A percentile compares a stretch with the other conserved stretches of the same genome.
Conservation (phyloP, 2,888 invertebrate species). For the Lasioglossum calceatum region DNA sequence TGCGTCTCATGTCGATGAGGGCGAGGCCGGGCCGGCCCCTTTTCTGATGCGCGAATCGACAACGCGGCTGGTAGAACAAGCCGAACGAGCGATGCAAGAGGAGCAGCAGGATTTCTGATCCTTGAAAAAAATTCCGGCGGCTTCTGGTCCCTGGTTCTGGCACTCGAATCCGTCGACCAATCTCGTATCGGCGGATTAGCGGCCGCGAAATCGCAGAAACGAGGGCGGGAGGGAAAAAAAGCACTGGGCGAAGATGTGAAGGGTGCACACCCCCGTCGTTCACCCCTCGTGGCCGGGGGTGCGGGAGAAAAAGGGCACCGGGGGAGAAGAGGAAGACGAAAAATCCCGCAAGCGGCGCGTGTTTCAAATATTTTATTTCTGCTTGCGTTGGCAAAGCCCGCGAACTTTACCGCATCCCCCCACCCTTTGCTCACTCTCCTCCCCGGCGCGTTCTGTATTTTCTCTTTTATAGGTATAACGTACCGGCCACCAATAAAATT, state of each 20-base stretch:
- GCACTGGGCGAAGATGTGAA: slow-evolving; percentile 28
- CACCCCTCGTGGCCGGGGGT: slow-evolving; percentile 21
- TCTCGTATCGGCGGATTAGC: slow-evolving; percentile 78
- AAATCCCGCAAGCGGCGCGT: slow-evolving; percentile 58
- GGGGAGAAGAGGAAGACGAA: slow-evolving; percentile 6
- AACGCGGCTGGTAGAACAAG: slow-evolving; percentile 35
- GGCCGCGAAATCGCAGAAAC: slow-evolving; percentile 52
- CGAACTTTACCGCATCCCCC: slow-evolving; percentile 54
- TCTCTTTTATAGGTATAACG: slow-evolving; percentile 51
- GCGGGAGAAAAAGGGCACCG: slow-evolving; percentile 17
- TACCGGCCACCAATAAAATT: slow-evolving; percentile 68
- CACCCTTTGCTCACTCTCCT: neutral
- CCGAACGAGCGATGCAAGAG: neutral
- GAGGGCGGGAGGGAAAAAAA: slow-evolving; percentile 46
- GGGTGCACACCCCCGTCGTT: slow-evolving; percentile 1
- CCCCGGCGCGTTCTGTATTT: slow-evolving; percentile 30
- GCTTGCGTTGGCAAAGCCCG: slow-evolving; percentile 78
- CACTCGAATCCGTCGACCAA: slow-evolving; percentile 28
- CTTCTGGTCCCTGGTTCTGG: neutral
- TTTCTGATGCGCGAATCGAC: slow-evolving; percentile 41
- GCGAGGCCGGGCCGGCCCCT: slow-evolving; percentile 25
- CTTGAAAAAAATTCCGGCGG: neutral
- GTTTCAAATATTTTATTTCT: slow-evolving; percentile 82
- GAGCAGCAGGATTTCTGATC: neutral
- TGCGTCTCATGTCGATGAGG: slow-evolving; percentile 77